phyloP scores from a whole-genome alignment of 2,797 vertebrate genomes.

The Rhynchotus rufescens region DNA sequence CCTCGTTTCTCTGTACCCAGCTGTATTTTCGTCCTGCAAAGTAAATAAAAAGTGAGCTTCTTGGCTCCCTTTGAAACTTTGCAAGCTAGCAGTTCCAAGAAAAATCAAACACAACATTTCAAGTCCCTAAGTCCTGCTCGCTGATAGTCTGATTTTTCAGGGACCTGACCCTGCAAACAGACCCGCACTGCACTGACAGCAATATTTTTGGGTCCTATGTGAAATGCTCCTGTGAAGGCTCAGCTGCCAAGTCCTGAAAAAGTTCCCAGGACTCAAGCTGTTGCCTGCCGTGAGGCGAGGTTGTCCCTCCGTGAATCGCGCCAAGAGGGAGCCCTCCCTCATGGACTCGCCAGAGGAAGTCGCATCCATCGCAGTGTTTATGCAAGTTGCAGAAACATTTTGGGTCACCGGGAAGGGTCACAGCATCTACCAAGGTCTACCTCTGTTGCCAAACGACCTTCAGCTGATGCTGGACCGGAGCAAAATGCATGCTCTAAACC shows the following conservation, averaged over 20 bases:
- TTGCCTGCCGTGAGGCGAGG: background rate
- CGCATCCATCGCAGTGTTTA: background rate
- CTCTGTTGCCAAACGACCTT: background rate
- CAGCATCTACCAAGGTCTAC: background rate
- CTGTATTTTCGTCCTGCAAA: constrained; percentile 51
- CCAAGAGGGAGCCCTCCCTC: background rate
- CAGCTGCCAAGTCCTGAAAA: constrained; percentile 66
- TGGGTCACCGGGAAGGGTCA: background rate
- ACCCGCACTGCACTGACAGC: constrained; percentile 11
- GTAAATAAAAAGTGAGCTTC: constrained; percentile 54
- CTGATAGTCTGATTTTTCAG: constrained; percentile 62
- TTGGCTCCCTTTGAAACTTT: constrained; percentile 49
- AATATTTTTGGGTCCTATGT: constrained; percentile 72
- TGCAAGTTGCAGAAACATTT: background rate
- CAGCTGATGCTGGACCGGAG: background rate
- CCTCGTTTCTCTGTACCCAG: background rate
- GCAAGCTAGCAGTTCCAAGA: constrained; percentile 54
- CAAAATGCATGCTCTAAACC: background rate
- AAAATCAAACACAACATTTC: constrained; percentile 64
- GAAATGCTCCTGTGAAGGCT: constrained; percentile 40
- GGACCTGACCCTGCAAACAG: constrained; percentile 48
- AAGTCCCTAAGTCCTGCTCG: constrained; percentile 28
- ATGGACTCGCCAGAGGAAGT: background rate
- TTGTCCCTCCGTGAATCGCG: background rate
- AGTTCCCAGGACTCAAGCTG: constrained; percentile 67